Evolutionary conservation across 2,113 vertebrate genomes (phyloP), one percentile per base, ranked within the genome.

Genomic region (Misgurnus mizolepis): DNA sequence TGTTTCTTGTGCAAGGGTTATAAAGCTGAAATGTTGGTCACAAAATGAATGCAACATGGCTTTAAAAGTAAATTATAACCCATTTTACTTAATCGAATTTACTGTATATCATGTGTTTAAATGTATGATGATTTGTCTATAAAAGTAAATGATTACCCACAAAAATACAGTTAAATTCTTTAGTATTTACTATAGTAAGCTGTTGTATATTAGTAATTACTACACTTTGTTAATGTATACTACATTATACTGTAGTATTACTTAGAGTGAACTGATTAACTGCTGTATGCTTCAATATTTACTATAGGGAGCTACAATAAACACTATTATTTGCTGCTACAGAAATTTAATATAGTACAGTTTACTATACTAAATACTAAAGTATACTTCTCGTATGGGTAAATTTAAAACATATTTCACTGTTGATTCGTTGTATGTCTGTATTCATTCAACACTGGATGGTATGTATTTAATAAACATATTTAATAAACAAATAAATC

Each of bases 401-500:
- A 34, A 2, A 39, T 70, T 55, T 10, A 5, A n/a, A 39, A 12
- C 5, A 8, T 18, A 2, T 60, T 58, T 60, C 55, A 58, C 18
- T 6, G 56, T 34, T 61, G 7, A 75, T 47, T 64, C 55, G 45
- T 10, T 47, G 45, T 47, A 58, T 58, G n/a, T n/a, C 14, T 64
- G 18, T 47, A 61, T 43, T 73, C 7, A 7, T 58, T 6, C 5
- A 60, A 11, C 47, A 12, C 61, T 61, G 58, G 41, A 62, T 75
- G 3, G 4, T 72, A 58, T 58, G n/a, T 65, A 64, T 64, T 64
- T 75, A 75, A 64, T 61, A 75, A 75, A 62, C 43, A 3, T 39
- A 61, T 34, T 34, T 34, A 18, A 75, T 61, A 56, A 22, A 43
- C 71, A 45, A 69, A 49, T 27, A 11, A 7, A 3, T 60, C 15